Evolutionary conservation across 2,113 vertebrate species (phyloP), one percentile per base, ranked within the genome.

Genomic region (Cheirogaleus medius): DNA sequence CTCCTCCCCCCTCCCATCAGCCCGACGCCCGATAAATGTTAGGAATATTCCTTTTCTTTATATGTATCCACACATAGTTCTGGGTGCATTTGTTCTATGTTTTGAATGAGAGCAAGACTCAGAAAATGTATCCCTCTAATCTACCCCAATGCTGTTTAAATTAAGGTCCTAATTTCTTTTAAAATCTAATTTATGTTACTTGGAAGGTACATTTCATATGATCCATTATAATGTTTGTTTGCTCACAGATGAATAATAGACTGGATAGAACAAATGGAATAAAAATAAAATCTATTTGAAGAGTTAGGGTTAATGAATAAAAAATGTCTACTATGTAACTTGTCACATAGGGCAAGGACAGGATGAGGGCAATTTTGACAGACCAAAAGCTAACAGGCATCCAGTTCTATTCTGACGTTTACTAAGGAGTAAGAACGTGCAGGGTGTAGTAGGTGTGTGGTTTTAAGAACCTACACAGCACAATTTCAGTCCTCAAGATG

Each of bases 191-290:
- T 66, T 87, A 11, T 42, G 34, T 90, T 66, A 47, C 49, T 63
- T 76, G 29, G 58, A 88, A 96, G 29, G 64, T 52, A 92, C 5
- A 47, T 84, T 95, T 94, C 56, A 63, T 93, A 90, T 44, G 86
- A 86, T 39, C 52, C 14, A 34, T 84, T 68, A 66, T 42, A 83
- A 54, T 81, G 47, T 58, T 52, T 76, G 15, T 87, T 58, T 85
- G 68, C 52, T 29, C 12, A 82, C 21, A 93, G 56, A 29, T 90
- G 64, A 90, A 52, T 54, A 83, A 63, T 54, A 9, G 15, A 74
- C 52, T 60, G 78, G 39, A 78, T 54, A 69, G 54, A 86, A 88
- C 47, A 87, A 69, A 58, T 63, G 32, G 6, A 68, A 69, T 80
- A 60, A 84, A 96, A 73, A 32, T 63, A 56, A 14, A 80, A 90